Conservation (phyloP, 2,113 vertebrate genomes). For the Plotosus lineatus region DNA sequence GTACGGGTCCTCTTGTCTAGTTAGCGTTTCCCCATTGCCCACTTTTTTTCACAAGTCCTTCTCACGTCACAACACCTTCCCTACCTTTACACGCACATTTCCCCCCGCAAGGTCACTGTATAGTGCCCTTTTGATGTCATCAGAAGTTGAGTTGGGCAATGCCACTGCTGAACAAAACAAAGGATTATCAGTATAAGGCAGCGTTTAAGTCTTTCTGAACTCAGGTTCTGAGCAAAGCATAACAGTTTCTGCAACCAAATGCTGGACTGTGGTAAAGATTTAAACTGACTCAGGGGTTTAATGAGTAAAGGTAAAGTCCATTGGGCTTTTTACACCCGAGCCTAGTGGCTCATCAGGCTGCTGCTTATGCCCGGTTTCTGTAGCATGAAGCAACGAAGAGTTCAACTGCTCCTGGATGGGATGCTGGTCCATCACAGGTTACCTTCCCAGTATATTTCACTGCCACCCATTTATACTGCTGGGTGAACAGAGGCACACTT, state of each 20-base stretch:
- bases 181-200: background rate
- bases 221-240: constrained; percentile 20
- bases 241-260: background rate
- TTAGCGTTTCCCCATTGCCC: no score
- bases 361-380: no score
- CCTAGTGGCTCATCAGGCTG: no score
- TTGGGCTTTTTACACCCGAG: no score
- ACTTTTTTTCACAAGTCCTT: no score
- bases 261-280: background rate
- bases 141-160: constrained; percentile 40
- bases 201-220: background rate
- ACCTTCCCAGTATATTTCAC: no score
- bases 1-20: background rate
- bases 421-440: no score
- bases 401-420: no score
- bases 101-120: constrained; percentile 10
- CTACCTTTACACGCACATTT: constrained; percentile 17
- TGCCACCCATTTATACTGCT: no score
- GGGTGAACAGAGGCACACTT: no score
- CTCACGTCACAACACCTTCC: constrained; percentile 8
- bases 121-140: constrained; percentile 36
- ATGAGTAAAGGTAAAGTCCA: no score
- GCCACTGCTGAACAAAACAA: constrained; percentile 28
- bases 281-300: constrained; percentile 36
- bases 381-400: no score